Evolutionary conservation across 1,140 invertebrate species (phyloP).

Genomic region (Ganaspis sp.): DNA sequence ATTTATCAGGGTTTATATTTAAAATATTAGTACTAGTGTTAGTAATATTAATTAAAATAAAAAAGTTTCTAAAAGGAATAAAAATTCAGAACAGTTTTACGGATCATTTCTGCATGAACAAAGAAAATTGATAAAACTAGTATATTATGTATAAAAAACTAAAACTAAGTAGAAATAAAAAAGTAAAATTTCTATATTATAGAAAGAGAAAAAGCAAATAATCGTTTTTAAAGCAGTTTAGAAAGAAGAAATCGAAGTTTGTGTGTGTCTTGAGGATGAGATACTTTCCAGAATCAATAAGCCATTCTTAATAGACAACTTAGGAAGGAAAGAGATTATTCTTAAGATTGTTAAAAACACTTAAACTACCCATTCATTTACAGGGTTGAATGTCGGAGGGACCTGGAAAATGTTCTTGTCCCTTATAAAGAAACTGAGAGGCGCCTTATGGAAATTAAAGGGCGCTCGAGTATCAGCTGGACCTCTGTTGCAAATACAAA

Average conservation of each 20-base stretch:
- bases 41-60: too few relatives aligned
- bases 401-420: constrained; percentile 65
- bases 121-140: too few relatives aligned
- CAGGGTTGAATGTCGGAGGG: constrained; percentile 30
- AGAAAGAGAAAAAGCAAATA: too few relatives aligned
- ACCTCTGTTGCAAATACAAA: neutral
- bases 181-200: too few relatives aligned
- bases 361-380: constrained; percentile 46
- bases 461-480: constrained; percentile 30
- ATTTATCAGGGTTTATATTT: too few relatives aligned
- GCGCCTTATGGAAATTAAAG: constrained; percentile 49
- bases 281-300: constrained; percentile 67
- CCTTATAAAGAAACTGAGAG: constrained; percentile 39
- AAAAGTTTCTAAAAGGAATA: too few relatives aligned
- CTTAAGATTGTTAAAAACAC: constrained; percentile 66
- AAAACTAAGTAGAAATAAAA: too few relatives aligned
- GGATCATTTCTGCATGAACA: too few relatives aligned
- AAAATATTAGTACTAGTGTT: too few relatives aligned
- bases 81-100: too few relatives aligned
- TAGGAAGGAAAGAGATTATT: constrained; percentile 60
- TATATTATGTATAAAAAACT: too few relatives aligned
- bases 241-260: constrained; percentile 42
- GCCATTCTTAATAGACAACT: constrained; percentile 25
- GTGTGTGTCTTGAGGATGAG: constrained; percentile 49
- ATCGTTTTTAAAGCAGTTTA: too few relatives aligned